Evolutionary conservation across 2,888 invertebrate genomes (phyloP).

Genomic region (Rotaria sp.): DNA sequence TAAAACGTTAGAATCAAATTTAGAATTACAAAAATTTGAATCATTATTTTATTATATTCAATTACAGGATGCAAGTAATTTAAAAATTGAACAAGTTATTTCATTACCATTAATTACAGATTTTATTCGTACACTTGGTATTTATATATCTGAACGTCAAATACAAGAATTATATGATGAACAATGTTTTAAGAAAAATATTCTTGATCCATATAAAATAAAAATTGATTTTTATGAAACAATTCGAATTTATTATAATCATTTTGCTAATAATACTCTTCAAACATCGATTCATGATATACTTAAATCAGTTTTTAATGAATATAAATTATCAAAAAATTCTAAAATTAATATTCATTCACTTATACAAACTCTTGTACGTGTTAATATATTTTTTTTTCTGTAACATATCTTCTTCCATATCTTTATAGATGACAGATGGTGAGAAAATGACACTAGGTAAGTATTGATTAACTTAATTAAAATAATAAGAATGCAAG

Average conservation of each 20-base stretch:
- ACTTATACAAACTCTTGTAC: neutral
- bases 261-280: neutral
- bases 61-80: conserved; percentile 24
- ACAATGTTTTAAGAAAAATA: neutral
- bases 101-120: neutral
- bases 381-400: neutral
- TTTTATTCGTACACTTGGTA: neutral
- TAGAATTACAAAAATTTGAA: neutral
- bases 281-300: neutral
- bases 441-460: neutral
- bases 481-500: neutral
- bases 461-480: neutral
- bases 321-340: neutral
- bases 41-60: conserved; percentile 25
- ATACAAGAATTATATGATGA: conserved; percentile 22
- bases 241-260: neutral
- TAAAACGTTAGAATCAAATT: neutral
- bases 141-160: neutral
- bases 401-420: neutral
- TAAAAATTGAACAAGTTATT: neutral
- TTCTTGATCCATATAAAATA: neutral
- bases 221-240: neutral
- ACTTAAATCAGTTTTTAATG: neutral
- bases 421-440: neutral
- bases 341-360: neutral